phyloP scores from a whole-genome alignment of 2,113 vertebrate species.

The Pholis gunnellus region DNA sequence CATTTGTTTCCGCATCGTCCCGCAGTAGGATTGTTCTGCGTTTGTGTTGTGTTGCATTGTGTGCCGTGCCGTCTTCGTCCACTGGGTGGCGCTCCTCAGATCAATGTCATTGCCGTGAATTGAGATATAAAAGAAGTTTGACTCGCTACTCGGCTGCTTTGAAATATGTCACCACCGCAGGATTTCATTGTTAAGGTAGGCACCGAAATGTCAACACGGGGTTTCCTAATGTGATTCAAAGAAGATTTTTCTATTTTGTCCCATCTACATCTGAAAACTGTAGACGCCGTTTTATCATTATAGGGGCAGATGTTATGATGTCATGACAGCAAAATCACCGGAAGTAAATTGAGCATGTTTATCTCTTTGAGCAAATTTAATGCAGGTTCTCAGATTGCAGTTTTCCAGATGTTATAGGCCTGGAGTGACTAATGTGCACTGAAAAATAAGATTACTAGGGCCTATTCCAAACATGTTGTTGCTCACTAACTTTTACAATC shows the following conservation, averaged over 20 bases:
- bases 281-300: slow-evolving; percentile 24
- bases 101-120: slow-evolving; percentile 98
- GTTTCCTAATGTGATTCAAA: slow-evolving; percentile 13
- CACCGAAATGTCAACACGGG: slow-evolving; percentile 22
- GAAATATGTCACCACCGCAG: slow-evolving; percentile 48
- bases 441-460: slow-evolving; percentile 27
- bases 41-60: slow-evolving; percentile 12
- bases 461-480: slow-evolving; percentile 13
- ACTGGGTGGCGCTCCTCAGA: slow-evolving; percentile 96
- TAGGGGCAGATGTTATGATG: slow-evolving; percentile 6
- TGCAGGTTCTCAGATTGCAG: slow-evolving; percentile 29
- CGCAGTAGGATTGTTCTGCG: slow-evolving; percentile 66
- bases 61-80: slow-evolving; percentile 71
- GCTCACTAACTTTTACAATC: slow-evolving; percentile 46
- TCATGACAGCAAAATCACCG: slow-evolving; percentile 12
- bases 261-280: slow-evolving; percentile 8
- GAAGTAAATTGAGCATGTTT: slow-evolving; percentile 17
- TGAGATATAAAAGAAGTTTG: slow-evolving; percentile 73
- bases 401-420: slow-evolving; percentile 12
- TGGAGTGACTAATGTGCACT: slow-evolving; percentile 34
- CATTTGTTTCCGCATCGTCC: slow-evolving; percentile 78
- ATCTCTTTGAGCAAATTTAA: slow-evolving; percentile 19
- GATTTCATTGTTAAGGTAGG: slow-evolving; percentile 73
- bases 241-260: neutral
- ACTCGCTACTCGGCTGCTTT: slow-evolving; percentile 38